Conservation (phyloP, 2,888 invertebrate species). For the Tuta absoluta region DNA sequence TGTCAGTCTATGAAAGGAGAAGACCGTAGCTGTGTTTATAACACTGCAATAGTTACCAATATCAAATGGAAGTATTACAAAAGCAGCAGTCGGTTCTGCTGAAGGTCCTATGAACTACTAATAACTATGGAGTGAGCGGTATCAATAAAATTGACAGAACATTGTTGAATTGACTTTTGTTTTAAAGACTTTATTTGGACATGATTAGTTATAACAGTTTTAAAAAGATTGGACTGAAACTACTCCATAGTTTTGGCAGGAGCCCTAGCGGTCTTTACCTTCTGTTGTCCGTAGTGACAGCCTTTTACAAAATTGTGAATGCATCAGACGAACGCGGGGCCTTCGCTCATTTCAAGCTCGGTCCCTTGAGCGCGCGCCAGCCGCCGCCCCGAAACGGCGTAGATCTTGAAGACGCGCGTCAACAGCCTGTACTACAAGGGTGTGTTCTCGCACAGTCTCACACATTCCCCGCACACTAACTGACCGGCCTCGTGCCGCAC, state of each 20-base stretch:
- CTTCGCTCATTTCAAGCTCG: conserved; percentile 34
- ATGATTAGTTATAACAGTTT: background rate
- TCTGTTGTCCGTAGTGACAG: conserved; percentile 12
- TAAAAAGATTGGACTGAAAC: background rate
- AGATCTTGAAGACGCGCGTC: conserved; percentile 76
- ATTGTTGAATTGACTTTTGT: background rate
- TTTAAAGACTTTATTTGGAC: background rate
- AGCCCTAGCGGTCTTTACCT: conserved; percentile 10
- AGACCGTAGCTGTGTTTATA: background rate
- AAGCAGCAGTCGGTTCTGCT: background rate
- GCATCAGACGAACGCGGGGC: conserved; percentile 42
- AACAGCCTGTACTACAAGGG: conserved; percentile 76
- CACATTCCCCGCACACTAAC: conserved; percentile 56
- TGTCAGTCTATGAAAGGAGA: conserved; percentile 18
- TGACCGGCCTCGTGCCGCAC: conserved; percentile 49
- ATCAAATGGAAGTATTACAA: conserved; percentile 8
- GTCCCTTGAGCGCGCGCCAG: conserved; percentile 40
- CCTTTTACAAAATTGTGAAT: background rate
- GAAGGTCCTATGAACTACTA: background rate
- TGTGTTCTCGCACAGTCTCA: conserved; percentile 51
- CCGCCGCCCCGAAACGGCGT: conserved; percentile 62
- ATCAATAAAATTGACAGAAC: conserved; percentile 2
- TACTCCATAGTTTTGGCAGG: background rate
- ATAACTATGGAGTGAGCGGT: conserved; percentile 3
- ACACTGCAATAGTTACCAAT: conserved; percentile 4